Conservation (phyloP, 2,888 invertebrate species). For the Drosophila seclusa region DNA sequence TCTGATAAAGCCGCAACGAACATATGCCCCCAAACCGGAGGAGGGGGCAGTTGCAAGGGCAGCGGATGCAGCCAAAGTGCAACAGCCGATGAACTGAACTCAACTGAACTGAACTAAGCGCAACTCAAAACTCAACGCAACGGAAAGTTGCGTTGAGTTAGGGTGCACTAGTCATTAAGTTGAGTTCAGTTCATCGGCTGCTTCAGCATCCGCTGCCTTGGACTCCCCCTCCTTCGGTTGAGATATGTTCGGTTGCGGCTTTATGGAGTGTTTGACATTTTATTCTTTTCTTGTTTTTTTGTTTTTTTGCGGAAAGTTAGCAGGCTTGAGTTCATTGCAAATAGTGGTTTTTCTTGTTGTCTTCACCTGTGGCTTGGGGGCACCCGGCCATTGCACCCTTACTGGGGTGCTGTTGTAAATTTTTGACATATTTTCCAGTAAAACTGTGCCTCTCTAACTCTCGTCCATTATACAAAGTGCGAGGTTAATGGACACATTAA, state of each 20-base stretch:
- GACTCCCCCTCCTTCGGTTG: slow-evolving; percentile 8
- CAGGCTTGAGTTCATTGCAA: slow-evolving; percentile 83
- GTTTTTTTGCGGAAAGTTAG: slow-evolving; percentile 81
- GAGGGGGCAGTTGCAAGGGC: slow-evolving; percentile 43
- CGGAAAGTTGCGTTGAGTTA: slow-evolving; percentile 38
- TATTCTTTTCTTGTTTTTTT: not conserved
- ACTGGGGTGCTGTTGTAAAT: slow-evolving; percentile 48
- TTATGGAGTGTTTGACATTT: slow-evolving; percentile 82
- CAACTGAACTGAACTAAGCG: slow-evolving; percentile 37
- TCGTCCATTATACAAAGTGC: slow-evolving; percentile 51
- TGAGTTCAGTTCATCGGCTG: slow-evolving; percentile 52
- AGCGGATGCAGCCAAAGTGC: slow-evolving; percentile 70
- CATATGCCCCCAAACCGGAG: slow-evolving; percentile 3
- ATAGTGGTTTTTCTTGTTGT: slow-evolving; percentile 84
- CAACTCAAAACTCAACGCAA: slow-evolving; percentile 11
- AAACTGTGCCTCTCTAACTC: slow-evolving; percentile 32
- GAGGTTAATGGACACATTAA: slow-evolving; percentile 56
- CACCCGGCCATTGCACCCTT: not conserved
- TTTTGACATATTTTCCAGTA: slow-evolving; percentile 67
- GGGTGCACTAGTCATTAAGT: too few species aligned
- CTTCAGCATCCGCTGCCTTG: slow-evolving; percentile 68
- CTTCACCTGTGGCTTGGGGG: slow-evolving; percentile 28
- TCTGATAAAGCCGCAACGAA: slow-evolving; percentile 59
- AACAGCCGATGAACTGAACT: slow-evolving; percentile 59
- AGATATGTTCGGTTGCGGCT: slow-evolving; percentile 14